Percentiles rank a stretch among this genome's conserved stretches.
Evolutionary conservation across 2,888 invertebrate genomes (phyloP).

Genomic region (Coecobrya sp.): DNA sequence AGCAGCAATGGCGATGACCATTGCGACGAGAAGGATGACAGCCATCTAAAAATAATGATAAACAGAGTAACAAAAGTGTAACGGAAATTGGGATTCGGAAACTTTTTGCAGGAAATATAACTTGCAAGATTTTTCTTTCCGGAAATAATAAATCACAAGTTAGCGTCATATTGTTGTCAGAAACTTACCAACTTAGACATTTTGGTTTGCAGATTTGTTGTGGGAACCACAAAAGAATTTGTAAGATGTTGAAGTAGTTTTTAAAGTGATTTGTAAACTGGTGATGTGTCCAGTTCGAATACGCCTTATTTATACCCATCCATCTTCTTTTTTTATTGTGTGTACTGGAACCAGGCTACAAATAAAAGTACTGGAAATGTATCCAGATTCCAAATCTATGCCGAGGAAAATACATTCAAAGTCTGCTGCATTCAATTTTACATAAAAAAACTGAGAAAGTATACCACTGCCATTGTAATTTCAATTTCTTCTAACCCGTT

Average conservation of each 20-base stretch:
- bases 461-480: too few species aligned
- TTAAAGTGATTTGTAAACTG: constrained; percentile 63
- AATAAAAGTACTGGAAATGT: background rate
- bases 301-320: constrained; percentile 51
- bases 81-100: background rate
- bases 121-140: background rate
- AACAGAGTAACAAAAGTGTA: constrained; percentile 1
- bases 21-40: constrained; percentile 75
- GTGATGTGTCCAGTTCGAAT: background rate
- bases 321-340: background rate
- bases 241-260: constrained; percentile 16
- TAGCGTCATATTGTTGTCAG: too few species aligned
- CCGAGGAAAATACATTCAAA: background rate
- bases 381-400: background rate
- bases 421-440: background rate
- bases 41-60: constrained; percentile 67
- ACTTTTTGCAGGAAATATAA: constrained; percentile 25
- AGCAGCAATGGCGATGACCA: constrained; percentile 62
- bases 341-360: background rate
- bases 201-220: constrained; percentile 71
- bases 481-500: too few species aligned
- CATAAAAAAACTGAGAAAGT: background rate
- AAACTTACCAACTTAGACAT: constrained; percentile 82
- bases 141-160: background rate
- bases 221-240: constrained; percentile 68